Evolutionary conservation across 2,797 vertebrate genomes (phyloP), one percentile per base, ranked within the genome.

Genomic region (Moxostoma hubbsi): DNA sequence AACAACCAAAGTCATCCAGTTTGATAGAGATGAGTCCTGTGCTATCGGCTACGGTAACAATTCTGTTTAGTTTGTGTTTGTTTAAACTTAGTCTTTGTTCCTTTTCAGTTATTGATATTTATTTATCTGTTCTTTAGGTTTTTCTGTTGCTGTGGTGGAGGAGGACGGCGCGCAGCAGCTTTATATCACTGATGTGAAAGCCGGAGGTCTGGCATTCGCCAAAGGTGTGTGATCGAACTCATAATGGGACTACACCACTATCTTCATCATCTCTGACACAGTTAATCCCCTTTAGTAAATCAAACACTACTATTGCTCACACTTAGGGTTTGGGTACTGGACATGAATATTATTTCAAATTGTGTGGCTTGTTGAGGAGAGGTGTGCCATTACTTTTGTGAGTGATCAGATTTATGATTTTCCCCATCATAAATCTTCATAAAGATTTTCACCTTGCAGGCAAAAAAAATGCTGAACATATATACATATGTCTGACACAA

Each of bases 11-110:
- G 91, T 92, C 88, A 93, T 98, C 88, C 92, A 92, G 75, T 95
- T 99, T 79, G 95, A 97, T 91, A 96, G 95, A 90, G 93, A 93
- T 0, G 94, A 97, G 81, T 89, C 89, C 43, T 91, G 89, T 65
- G 87, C 92, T 62, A 90, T 96, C 18, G 96, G 94, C 90, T 98
- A 97, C 0, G 97, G 98, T 99, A 94, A 81, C 94, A 86, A n/a
- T 15, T 5, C 47, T 54, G 8, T 73, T 69, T 8, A 49, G 18
- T 53, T 61, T 49, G 36, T 55, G 18, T 75, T 15, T 62, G 6
- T 67, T 43, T 10, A 50, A 18, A 10, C 55, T 13, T 50, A 16
- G 55, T 59, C 9, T 62, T 15, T 15, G 16, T 57, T 54, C 6
- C 11, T 69, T 67, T 65, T 65, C 7, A 59, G 65, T 68, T 5